A percentile compares a stretch with the other conserved stretches of the same genome.
These are phyloP conservation scores for Melanotaenia maccullochi DNA, from an alignment of 2,797 vertebrate genomes.

Conservation along the genomic window DNA sequence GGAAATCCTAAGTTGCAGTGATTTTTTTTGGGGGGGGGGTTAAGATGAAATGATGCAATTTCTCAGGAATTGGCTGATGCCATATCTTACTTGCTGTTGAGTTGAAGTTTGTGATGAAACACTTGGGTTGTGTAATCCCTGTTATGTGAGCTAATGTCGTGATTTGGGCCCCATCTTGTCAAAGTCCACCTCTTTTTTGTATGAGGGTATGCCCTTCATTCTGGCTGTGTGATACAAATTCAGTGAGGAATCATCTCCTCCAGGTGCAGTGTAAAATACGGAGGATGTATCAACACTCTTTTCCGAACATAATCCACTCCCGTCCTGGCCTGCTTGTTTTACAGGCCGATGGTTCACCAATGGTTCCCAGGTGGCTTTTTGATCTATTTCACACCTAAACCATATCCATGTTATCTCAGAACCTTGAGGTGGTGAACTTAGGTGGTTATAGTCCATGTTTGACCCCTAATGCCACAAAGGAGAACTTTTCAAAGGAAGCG, in stretches of 20 bases:
- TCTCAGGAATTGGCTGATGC: conserved; percentile 14
- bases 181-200: conserved; percentile 40
- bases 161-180: conserved; percentile 39
- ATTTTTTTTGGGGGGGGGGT: neutral
- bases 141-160: conserved; percentile 38
- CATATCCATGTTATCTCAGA: conserved; percentile 12
- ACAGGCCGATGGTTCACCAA: conserved; percentile 28
- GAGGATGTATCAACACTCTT: conserved; percentile 11
- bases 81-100: neutral
- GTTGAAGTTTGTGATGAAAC: conserved; percentile 18
- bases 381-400: conserved; percentile 33
- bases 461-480: conserved; percentile 25
- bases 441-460: conserved; percentile 24
- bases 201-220: conserved; percentile 19
- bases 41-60: conserved; percentile 16
- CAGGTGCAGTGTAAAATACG: conserved; percentile 29
- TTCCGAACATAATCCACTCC: conserved; percentile 24
- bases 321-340: conserved; percentile 11
- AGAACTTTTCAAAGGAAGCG: conserved; percentile 35
- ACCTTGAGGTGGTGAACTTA: conserved; percentile 26
- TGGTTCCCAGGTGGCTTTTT: conserved; percentile 22
- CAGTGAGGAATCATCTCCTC: conserved; percentile 14
- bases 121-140: conserved; percentile 40
- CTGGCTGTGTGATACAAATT: conserved; percentile 38
- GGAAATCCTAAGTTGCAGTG: conserved; percentile 24